phyloP scores from a whole-genome alignment of 2,113 vertebrate species.

The Neolamprologus fasciatus region DNA sequence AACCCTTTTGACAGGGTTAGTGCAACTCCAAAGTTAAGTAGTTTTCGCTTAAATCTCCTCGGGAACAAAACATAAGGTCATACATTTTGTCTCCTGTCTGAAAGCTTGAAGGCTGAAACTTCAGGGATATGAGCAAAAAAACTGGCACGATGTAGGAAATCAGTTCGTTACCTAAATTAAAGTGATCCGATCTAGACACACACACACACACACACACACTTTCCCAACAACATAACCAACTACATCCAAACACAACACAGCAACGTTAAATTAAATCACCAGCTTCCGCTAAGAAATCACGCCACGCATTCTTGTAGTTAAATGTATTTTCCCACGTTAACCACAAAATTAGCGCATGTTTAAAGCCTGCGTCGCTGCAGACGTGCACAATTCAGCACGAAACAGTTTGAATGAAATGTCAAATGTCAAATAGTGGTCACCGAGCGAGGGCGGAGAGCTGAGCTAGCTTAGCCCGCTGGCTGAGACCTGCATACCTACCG shows the following conservation, averaged over 20 bases:
- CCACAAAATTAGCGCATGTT: background rate
- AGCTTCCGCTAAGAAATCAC: background rate
- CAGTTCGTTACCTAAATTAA: background rate
- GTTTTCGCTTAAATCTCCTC: background rate
- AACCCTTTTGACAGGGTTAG: background rate
- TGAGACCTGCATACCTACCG: conserved; percentile 46
- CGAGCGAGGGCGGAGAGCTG: background rate
- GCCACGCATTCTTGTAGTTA: background rate
- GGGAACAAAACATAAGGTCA: fast-evolving
- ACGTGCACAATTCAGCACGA: too few relatives aligned
- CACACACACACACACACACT: background rate
- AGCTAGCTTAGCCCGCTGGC: background rate
- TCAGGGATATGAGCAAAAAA: background rate
- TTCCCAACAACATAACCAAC: background rate
- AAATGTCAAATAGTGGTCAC: background rate
- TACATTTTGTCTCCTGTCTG: background rate
- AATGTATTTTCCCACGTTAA: background rate
- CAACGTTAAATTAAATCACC: background rate
- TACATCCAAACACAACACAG: background rate
- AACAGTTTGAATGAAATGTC: conserved; percentile 3
- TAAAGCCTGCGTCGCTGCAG: background rate
- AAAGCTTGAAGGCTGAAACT: background rate
- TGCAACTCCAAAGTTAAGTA: background rate
- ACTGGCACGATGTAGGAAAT: background rate
- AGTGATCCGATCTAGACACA: background rate